These are phyloP conservation scores for Orthonevra nobilis DNA, from an alignment of 2,888 invertebrate species.

Conservation along the genomic window DNA sequence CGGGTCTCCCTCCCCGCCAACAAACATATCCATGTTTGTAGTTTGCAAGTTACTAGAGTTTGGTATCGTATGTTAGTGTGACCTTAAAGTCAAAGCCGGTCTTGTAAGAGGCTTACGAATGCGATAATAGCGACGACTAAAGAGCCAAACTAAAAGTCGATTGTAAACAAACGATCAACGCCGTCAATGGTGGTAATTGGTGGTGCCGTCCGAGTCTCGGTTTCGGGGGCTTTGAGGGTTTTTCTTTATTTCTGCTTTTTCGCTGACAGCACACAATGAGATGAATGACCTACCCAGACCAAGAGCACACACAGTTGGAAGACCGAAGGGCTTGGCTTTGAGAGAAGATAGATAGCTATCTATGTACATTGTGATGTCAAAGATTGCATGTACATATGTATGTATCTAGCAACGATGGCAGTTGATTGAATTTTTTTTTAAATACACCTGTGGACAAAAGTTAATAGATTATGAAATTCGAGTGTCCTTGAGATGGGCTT, in stretches of 20 bases:
- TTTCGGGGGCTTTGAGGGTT: neutral
- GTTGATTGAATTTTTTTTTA: neutral
- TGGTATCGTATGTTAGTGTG: neutral
- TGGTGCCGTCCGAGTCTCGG: slow-evolving; percentile 2
- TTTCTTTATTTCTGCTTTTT: neutral
- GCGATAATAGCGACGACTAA: neutral
- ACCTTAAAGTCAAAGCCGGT: slow-evolving; percentile 34
- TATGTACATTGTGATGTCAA: neutral
- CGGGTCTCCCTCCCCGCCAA: neutral
- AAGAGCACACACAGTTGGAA: neutral
- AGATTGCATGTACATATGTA: slow-evolving; percentile 6
- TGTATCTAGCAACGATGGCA: slow-evolving; percentile 18
- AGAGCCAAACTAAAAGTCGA: slow-evolving; percentile 10
- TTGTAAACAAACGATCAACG: slow-evolving; percentile 26
- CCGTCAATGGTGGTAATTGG: slow-evolving; percentile 22
- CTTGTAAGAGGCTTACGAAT: slow-evolving; percentile 20
- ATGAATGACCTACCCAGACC: slow-evolving; percentile 29
- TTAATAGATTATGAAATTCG: slow-evolving; percentile 37
- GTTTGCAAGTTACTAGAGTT: neutral
- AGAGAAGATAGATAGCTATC: neutral
- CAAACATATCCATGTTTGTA: neutral
- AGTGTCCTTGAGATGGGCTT: slow-evolving; percentile 36
- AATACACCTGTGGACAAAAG: slow-evolving; percentile 19
- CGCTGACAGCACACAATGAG: slow-evolving; percentile 17
- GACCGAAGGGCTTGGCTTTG: slow-evolving; percentile 13